Evolutionary conservation across 2,888 invertebrate species (phyloP).

Genomic region (Arrhopalites spinosus): DNA sequence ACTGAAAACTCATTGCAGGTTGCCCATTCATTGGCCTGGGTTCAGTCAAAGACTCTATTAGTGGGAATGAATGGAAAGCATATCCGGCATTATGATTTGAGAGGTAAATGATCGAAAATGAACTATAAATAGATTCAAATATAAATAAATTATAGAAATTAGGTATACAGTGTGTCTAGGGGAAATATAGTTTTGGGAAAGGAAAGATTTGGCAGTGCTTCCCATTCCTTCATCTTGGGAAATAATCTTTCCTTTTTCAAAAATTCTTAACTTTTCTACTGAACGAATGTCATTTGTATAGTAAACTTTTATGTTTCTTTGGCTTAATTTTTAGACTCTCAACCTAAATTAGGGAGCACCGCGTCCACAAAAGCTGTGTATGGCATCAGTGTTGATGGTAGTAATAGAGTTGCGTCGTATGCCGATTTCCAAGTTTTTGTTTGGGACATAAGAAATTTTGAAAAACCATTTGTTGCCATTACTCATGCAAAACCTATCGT

Average conservation of each 20-base stretch:
- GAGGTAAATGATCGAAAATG: slow-evolving; percentile 68
- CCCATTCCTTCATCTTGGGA: too few relatives aligned
- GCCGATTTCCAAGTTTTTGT: slow-evolving; percentile 79
- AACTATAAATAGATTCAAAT: neutral
- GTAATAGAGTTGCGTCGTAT: slow-evolving; percentile 81
- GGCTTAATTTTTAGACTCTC: slow-evolving; percentile 42
- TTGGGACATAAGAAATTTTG: slow-evolving; percentile 87
- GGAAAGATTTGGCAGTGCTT: too few relatives aligned
- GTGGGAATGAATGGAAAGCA: slow-evolving; percentile 90
- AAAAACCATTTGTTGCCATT: slow-evolving; percentile 78
- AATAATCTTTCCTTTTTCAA: too few relatives aligned
- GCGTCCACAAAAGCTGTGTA: slow-evolving; percentile 78
- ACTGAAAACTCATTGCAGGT: too few relatives aligned
- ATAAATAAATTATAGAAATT: neutral
- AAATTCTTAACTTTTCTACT: too few relatives aligned
- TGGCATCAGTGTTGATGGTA: slow-evolving; percentile 78
- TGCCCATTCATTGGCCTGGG: slow-evolving; percentile 84
- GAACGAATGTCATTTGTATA: too few relatives aligned
- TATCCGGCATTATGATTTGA: slow-evolving; percentile 84
- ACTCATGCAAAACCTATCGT: slow-evolving; percentile 72
- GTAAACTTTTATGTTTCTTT: slow-evolving; percentile 9
- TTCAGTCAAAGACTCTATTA: slow-evolving; percentile 75
- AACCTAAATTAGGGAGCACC: slow-evolving; percentile 51
- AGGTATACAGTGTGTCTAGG: neutral
- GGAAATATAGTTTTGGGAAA: neutral